phyloP scores from a whole-genome alignment of 2,113 vertebrate species.

The Brachypteracias leptosomus region DNA sequence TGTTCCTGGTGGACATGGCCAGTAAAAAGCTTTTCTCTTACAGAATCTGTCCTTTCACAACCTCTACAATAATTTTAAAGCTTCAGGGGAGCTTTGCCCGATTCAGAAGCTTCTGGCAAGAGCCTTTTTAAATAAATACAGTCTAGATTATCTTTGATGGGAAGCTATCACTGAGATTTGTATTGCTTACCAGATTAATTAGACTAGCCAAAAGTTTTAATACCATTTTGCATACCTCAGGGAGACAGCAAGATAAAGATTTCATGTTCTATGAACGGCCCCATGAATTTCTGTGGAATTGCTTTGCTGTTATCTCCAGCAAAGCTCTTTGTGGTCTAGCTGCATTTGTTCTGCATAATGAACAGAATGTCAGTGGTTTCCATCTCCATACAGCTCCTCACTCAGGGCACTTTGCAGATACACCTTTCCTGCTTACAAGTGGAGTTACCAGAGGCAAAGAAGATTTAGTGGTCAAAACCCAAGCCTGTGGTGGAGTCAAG shows the following conservation, averaged over 20 bases:
- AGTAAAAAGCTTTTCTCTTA: background rate
- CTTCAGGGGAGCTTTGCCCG: background rate
- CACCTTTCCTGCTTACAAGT: conserved; percentile 31
- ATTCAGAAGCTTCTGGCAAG: background rate
- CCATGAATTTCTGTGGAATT: conserved; percentile 7
- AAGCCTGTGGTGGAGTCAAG: conserved; percentile 43
- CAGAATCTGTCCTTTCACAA: background rate
- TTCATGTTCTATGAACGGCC: conserved; percentile 36
- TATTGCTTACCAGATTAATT: background rate
- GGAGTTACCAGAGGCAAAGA: conserved; percentile 55
- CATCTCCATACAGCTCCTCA: conserved; percentile 23
- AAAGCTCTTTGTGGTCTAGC: conserved; percentile 46
- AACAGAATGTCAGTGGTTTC: conserved; percentile 63
- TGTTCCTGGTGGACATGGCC: background rate
- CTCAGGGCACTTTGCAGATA: conserved; percentile 5
- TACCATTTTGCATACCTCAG: conserved; percentile 14
- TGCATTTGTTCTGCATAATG: conserved; percentile 62
- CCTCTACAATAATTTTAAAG: background rate
- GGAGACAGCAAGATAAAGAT: conserved; percentile 46
- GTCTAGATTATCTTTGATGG: background rate
- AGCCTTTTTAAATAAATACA: background rate
- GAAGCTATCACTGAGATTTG: background rate
- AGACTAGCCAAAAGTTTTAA: background rate
- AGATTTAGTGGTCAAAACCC: conserved; percentile 44
- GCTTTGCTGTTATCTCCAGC: conserved; percentile 39